phyloP scores from a whole-genome alignment of 2,888 invertebrate species.

The Ophion ventricosus region DNA sequence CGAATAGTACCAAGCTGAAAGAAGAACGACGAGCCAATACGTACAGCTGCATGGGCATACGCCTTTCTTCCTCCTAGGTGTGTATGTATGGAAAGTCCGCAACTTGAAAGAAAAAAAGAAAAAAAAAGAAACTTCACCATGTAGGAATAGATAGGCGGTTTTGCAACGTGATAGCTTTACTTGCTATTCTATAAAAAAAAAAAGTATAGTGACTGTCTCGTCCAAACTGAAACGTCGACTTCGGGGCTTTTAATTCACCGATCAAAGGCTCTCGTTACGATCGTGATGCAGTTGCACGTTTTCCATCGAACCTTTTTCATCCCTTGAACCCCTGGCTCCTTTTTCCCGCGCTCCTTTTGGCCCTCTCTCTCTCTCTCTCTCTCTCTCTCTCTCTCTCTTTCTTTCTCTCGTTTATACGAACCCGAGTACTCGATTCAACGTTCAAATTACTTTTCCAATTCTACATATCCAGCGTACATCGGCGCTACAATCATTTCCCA shows the following conservation, averaged over 20 bases:
- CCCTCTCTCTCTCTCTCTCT: neutral
- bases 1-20: neutral
- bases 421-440: constrained; percentile 67
- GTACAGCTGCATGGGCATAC: neutral
- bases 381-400: constrained; percentile 25
- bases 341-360: neutral
- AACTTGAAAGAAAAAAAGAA: constrained; percentile 22
- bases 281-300: constrained; percentile 35
- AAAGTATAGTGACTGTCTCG: constrained; percentile 25
- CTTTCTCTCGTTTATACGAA: constrained; percentile 5
- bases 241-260: constrained; percentile 81
- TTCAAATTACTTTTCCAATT: constrained; percentile 77
- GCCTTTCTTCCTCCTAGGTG: neutral
- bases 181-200: constrained; percentile 2
- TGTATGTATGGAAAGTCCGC: constrained; percentile 1
- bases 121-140: constrained; percentile 32
- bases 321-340: constrained; percentile 9
- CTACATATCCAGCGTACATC: constrained; percentile 42
- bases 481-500: constrained; percentile 28
- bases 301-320: constrained; percentile 55
- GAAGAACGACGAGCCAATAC: neutral
- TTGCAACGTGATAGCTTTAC: constrained; percentile 29
- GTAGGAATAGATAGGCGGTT: constrained; percentile 47
- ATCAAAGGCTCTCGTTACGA: constrained; percentile 78
- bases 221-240: constrained; percentile 75